phyloP scores from a whole-genome alignment of 2,888 invertebrate species.

The Dermolepida albohirtum region DNA sequence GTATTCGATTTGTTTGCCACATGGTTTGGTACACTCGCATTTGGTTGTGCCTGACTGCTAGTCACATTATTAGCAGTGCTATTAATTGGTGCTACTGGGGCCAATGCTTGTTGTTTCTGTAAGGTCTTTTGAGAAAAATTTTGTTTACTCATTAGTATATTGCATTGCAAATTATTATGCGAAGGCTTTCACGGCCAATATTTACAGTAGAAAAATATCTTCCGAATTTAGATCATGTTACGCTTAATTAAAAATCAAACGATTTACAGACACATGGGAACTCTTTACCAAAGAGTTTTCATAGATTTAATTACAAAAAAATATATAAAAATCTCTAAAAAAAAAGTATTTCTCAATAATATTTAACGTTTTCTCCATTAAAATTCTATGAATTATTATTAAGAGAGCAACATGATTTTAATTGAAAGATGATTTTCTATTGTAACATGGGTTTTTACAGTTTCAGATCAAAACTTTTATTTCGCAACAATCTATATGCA shows the following conservation, averaged over 20 bases:
- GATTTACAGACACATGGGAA: no score
- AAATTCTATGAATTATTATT: no score
- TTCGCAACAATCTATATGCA: no score
- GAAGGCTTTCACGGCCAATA: conserved; percentile 1
- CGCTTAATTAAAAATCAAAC: not conserved
- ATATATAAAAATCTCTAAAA: no score
- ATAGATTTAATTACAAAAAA: no score
- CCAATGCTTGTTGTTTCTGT: conserved; percentile 52
- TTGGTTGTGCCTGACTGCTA: conserved; percentile 48
- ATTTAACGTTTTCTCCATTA: no score
- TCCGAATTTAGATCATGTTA: conserved; percentile 33
- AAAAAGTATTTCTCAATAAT: no score
- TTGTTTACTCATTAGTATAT: conserved; percentile 23
- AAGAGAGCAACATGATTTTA: not conserved
- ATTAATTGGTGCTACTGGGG: conserved; percentile 51
- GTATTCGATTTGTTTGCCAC: conserved; percentile 60
- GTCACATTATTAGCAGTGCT: conserved; percentile 52
- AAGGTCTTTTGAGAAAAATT: conserved; percentile 51
- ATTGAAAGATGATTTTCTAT: conserved; percentile 1
- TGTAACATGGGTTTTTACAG: conserved; percentile 10
- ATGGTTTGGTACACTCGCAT: conserved; percentile 49
- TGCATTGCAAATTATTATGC: conserved; percentile 12
- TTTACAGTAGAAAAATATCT: conserved; percentile 36
- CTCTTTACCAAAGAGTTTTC: no score
- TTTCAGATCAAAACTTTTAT: conserved; percentile 26